These are phyloP conservation scores for Eira barbara DNA, from an alignment of 2,113 vertebrate genomes.

Conservation along the genomic window DNA sequence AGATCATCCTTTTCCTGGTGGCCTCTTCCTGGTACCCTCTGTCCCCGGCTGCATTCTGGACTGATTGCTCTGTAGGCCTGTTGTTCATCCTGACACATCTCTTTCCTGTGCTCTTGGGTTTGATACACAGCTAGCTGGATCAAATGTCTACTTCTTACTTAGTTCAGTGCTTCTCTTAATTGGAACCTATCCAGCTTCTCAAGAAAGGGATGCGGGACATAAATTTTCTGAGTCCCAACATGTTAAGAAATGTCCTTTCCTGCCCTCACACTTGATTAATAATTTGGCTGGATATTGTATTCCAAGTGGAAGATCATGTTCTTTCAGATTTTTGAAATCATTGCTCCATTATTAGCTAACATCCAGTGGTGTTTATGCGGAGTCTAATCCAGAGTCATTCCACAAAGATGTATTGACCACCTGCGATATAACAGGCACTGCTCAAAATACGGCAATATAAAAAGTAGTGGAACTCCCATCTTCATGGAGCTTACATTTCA, in stretches of 20 bases:
- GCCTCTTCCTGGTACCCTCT: not conserved
- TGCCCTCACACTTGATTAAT: slow-evolving; percentile 50
- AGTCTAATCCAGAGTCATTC: slow-evolving; percentile 36
- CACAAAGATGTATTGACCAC: not conserved
- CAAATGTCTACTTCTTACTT: not conserved
- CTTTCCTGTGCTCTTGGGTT: not conserved
- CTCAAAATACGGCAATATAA: not conserved
- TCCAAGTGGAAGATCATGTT: slow-evolving; percentile 51
- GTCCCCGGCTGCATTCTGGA: not conserved
- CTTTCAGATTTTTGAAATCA: slow-evolving; percentile 37
- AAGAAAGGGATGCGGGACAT: slow-evolving; percentile 13
- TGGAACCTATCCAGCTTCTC: slow-evolving; percentile 33
- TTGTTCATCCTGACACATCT: not conserved
- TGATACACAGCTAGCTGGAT: not conserved
- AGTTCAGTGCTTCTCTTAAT: slow-evolving; percentile 3
- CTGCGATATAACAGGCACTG: not conserved
- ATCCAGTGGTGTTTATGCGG: not conserved
- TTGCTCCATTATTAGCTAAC: slow-evolving; percentile 28
- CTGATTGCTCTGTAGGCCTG: not conserved
- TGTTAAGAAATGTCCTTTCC: slow-evolving; percentile 51
- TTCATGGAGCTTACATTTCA: not conserved
- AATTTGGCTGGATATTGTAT: slow-evolving; percentile 33
- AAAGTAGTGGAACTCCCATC: not conserved
- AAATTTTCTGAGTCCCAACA: not conserved
- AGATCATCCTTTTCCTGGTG: slow-evolving; percentile 2